These are phyloP conservation scores for Pelecanoides urinatrix DNA, from an alignment of 2,113 vertebrate genomes.

Conservation along the genomic window DNA sequence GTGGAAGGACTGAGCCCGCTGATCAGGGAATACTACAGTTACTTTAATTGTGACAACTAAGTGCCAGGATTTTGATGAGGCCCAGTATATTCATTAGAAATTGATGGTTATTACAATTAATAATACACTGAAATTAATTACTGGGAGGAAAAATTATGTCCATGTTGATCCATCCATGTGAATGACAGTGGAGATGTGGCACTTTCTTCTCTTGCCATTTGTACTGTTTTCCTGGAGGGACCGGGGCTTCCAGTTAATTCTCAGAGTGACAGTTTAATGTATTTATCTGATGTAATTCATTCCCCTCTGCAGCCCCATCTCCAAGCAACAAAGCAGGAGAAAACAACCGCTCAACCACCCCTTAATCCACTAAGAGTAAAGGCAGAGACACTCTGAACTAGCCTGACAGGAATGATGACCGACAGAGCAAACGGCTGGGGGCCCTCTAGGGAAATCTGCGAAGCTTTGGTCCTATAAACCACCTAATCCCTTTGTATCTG, in stretches of 20 bases:
- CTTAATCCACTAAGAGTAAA: not conserved
- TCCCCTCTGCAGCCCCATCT: constrained; percentile 25
- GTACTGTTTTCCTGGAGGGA: not conserved
- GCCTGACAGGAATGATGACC: constrained; percentile 53
- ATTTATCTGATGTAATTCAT: not conserved
- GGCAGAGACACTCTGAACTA: constrained; percentile 43
- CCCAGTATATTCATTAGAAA: not conserved
- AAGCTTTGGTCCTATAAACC: not conserved
- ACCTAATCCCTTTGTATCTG: not conserved
- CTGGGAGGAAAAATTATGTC: not conserved
- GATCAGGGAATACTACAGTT: not conserved
- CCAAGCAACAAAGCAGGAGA: constrained; percentile 31
- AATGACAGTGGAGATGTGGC: not conserved
- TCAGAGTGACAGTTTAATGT: not conserved
- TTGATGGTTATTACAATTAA: constrained; percentile 44
- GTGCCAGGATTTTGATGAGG: not conserved
- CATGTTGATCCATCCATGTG: not conserved
- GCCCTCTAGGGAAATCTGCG: constrained; percentile 19
- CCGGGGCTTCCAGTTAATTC: not conserved
- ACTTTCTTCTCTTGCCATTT: not conserved
- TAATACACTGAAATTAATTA: constrained; percentile 37
- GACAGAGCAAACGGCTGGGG: not conserved
- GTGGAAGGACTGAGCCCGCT: not conserved
- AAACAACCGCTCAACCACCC: not conserved
- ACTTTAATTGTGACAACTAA: not conserved